Percentiles rank a stretch among this genome's conserved stretches.
Evolutionary conservation across 2,888 invertebrate species (phyloP).

Genomic region (Achlya flavicornis): DNA sequence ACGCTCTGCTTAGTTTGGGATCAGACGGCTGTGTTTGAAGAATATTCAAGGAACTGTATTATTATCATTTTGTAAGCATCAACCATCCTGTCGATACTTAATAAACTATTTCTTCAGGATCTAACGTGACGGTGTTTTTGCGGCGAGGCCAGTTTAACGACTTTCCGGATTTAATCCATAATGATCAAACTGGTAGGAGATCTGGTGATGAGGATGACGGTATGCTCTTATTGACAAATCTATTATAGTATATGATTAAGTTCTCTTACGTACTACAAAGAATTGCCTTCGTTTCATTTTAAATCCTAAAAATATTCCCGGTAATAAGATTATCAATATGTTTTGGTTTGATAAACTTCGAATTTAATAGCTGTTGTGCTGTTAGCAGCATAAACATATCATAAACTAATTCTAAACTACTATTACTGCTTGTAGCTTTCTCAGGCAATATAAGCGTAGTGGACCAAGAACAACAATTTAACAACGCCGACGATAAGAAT

Average conservation of each 20-base stretch:
- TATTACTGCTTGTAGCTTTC: constrained; percentile 30
- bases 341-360: neutral
- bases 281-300: neutral
- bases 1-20: no score
- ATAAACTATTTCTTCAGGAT: constrained; percentile 35
- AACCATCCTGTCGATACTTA: no score
- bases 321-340: no score
- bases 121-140: constrained; percentile 60
- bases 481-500: constrained; percentile 24
- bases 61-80: no score
- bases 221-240: neutral
- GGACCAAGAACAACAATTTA: constrained; percentile 33
- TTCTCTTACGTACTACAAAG: no score
- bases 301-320: no score
- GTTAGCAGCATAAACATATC: neutral
- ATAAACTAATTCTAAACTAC: no score
- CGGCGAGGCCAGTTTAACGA: constrained; percentile 62
- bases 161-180: constrained; percentile 33
- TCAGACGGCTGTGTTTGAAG: neutral
- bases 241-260: no score
- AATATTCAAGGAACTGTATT: neutral
- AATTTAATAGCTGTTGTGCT: neutral
- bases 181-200: constrained; percentile 29
- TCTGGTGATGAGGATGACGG: constrained; percentile 31
- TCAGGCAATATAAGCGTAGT: constrained; percentile 35